These are phyloP conservation scores for Stigmatopora argus DNA, from an alignment of 2,113 vertebrate species.

Conservation along the genomic window DNA sequence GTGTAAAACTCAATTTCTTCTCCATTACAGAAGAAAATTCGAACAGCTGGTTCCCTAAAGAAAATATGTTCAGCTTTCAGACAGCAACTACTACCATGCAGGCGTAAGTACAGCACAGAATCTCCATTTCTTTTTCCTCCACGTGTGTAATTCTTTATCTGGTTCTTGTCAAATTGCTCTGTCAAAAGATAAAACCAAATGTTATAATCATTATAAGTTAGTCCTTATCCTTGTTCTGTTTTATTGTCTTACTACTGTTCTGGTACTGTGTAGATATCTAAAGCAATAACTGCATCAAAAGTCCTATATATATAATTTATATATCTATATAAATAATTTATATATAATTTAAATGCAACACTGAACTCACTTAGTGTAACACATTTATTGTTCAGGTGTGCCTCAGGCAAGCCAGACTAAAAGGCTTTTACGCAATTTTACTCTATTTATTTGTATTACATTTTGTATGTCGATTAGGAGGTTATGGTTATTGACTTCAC, in stretches of 20 bases:
- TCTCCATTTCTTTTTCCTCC: conserved; percentile 20
- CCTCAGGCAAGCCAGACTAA: background rate
- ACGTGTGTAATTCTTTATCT: background rate
- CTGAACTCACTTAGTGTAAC: too few relatives aligned
- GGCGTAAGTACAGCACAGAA: conserved; percentile 81
- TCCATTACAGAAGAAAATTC: conserved; percentile 77
- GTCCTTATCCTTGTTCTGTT: background rate
- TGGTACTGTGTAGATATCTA: background rate
- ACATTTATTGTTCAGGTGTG: background rate
- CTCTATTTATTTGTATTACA: too few relatives aligned
- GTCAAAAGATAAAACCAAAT: background rate
- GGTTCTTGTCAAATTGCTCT: conserved; percentile 1
- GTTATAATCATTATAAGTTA: background rate
- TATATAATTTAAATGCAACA: too few relatives aligned
- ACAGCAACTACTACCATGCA: conserved; percentile 98
- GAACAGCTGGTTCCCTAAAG: conserved; percentile 94
- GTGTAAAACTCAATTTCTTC: conserved; percentile 17
- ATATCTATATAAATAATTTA: too few relatives aligned
- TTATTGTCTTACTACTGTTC: background rate
- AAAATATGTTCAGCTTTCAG: conserved; percentile 96
- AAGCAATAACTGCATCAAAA: background rate
- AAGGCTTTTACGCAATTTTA: background rate
- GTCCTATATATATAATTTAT: too few relatives aligned
- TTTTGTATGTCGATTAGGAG: too few relatives aligned
- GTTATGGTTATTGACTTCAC: too few relatives aligned